Conservation (phyloP, 2,797 vertebrate species). For the Danionella dracula region DNA sequence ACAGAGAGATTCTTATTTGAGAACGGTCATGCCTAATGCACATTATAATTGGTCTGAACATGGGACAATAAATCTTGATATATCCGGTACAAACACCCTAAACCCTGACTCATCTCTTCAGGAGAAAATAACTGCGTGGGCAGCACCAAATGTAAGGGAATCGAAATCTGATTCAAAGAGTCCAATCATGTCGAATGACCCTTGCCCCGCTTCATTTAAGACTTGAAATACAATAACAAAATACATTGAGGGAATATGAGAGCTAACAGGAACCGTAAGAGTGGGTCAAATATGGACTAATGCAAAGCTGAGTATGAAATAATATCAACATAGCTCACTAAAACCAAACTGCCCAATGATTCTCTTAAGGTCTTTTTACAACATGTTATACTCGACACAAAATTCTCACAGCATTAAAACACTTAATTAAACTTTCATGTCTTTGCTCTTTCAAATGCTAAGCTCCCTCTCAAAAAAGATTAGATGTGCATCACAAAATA, state of each 20-base stretch:
- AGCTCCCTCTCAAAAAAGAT: too few species aligned
- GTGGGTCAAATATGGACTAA: too few species aligned
- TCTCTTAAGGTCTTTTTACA: too few species aligned
- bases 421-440: too few species aligned
- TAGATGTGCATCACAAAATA: too few species aligned
- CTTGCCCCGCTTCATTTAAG: neutral
- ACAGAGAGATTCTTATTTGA: slow-evolving; percentile 49
- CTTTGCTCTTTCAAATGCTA: too few species aligned
- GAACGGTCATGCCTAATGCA: slow-evolving; percentile 51
- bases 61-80: slow-evolving; percentile 49
- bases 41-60: slow-evolving; percentile 53
- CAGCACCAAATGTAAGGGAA: neutral
- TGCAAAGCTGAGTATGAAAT: too few species aligned
- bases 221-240: neutral
- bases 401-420: too few species aligned
- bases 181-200: neutral
- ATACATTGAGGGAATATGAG: neutral
- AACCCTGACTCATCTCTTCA: neutral
- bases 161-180: neutral
- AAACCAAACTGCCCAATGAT: too few species aligned
- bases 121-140: neutral
- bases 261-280: neutral
- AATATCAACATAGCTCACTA: too few species aligned
- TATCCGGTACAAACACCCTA: slow-evolving; percentile 34
- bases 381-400: too few species aligned